phyloP scores from a whole-genome alignment of 2,113 vertebrate species.

The Pelecanoides urinatrix region DNA sequence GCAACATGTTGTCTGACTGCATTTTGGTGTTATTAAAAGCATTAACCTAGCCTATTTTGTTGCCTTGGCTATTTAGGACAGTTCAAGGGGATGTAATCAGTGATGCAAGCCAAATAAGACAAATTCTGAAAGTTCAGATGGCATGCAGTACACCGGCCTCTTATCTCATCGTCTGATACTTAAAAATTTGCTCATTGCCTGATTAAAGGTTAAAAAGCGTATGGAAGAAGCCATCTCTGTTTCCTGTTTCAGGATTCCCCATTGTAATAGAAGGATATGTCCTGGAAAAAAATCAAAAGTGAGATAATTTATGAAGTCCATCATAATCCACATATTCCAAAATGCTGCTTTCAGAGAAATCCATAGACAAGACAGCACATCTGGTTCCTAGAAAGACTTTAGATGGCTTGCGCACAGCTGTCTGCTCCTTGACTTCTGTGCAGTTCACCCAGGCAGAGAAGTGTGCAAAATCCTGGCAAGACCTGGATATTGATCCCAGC shows the following conservation, averaged over 20 bases:
- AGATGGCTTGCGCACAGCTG: neutral
- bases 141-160: neutral
- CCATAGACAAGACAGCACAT: neutral
- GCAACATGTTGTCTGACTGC: neutral
- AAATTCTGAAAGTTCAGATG: slow-evolving; percentile 8
- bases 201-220: neutral
- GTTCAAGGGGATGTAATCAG: neutral
- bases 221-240: slow-evolving; percentile 1
- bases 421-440: neutral
- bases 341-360: slow-evolving; percentile 11
- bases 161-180: slow-evolving; percentile 57
- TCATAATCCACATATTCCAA: neutral
- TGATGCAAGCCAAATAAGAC: neutral
- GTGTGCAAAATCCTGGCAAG: neutral
- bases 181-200: neutral
- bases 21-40: neutral
- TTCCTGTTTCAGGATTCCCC: slow-evolving; percentile 53
- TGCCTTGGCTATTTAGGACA: neutral
- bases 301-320: neutral
- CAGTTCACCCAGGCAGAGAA: neutral
- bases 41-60: neutral
- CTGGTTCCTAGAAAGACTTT: neutral
- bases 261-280: neutral
- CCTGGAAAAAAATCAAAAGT: slow-evolving; percentile 11
- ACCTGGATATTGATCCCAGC: neutral